Percentiles rank a stretch among this genome's conserved stretches.
Conservation (phyloP, 2,888 invertebrate genomes). For the Lasioglossum marginatum region DNA sequence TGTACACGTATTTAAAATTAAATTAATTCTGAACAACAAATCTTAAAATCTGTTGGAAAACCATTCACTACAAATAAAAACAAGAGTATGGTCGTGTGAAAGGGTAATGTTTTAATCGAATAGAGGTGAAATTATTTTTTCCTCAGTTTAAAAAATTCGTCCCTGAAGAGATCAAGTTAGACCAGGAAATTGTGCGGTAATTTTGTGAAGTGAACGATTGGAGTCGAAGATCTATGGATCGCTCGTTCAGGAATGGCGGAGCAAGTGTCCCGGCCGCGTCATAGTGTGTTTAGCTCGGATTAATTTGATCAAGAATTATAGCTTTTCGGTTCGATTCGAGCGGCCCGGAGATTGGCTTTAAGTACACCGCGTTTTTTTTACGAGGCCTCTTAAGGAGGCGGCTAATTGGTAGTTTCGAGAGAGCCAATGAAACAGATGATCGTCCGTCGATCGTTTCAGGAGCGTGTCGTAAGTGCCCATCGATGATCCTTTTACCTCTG, state of each 20-base stretch:
- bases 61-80: background rate
- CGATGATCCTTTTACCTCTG: slow-evolving; percentile 12
- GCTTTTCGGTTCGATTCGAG: slow-evolving; percentile 38
- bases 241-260: background rate
- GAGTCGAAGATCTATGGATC: background rate
- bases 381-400: slow-evolving; percentile 32
- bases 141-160: background rate
- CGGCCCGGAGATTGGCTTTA: slow-evolving; percentile 35
- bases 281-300: slow-evolving; percentile 25
- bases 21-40: background rate
- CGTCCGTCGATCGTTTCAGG: slow-evolving; percentile 38
- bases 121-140: no score
- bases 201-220: background rate
- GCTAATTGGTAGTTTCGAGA: slow-evolving; percentile 47
- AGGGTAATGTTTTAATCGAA: no score
- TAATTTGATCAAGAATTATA: slow-evolving; percentile 51
- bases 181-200: background rate
- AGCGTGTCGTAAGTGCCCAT: slow-evolving; percentile 4
- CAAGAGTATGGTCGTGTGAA: background rate
- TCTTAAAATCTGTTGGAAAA: background rate
- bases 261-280: slow-evolving; percentile 5
- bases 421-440: slow-evolving; percentile 43
- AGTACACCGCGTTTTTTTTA: slow-evolving; percentile 47
- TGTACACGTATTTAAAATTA: background rate
- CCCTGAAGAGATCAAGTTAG: no score